A percentile compares a stretch with the other conserved stretches of the same genome.
phyloP scores from a whole-genome alignment of 2,888 invertebrate genomes.

The Diaphora mendica region DNA sequence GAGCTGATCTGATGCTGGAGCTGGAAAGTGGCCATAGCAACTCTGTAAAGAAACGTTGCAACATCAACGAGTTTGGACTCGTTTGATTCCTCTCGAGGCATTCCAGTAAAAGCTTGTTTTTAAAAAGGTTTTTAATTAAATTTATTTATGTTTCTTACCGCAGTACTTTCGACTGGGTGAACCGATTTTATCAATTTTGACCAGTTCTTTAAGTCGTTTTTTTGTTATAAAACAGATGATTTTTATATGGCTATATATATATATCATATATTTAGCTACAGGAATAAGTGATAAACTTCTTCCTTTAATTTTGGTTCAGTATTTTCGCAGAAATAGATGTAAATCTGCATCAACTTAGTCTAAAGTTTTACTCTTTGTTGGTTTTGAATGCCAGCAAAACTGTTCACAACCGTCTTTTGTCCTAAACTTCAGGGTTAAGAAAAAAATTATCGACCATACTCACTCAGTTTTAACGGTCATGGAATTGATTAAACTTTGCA shows the following conservation, averaged over 20 bases:
- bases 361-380: background rate
- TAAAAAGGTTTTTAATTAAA: too few relatives aligned
- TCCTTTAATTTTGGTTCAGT: background rate
- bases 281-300: background rate
- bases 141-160: too few relatives aligned
- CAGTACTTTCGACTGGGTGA: too few relatives aligned
- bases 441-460: conserved; percentile 46
- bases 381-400: conserved; percentile 20
- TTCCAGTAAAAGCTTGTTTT: too few relatives aligned
- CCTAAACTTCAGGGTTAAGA: conserved; percentile 39
- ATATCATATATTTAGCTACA: background rate
- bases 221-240: background rate
- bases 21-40: too few relatives aligned
- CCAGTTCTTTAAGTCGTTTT: too few relatives aligned
- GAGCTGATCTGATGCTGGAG: too few relatives aligned
- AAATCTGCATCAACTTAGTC: background rate
- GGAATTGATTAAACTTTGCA: conserved; percentile 56
- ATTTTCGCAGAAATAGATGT: background rate
- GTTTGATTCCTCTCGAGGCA: too few relatives aligned
- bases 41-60: too few relatives aligned
- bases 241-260: too few relatives aligned
- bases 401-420: conserved; percentile 30
- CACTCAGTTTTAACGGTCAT: conserved; percentile 54
- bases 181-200: too few relatives aligned
- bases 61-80: too few relatives aligned